Evolutionary conservation across 2,797 vertebrate species (phyloP).

Genomic region (Squalus acanthias): DNA sequence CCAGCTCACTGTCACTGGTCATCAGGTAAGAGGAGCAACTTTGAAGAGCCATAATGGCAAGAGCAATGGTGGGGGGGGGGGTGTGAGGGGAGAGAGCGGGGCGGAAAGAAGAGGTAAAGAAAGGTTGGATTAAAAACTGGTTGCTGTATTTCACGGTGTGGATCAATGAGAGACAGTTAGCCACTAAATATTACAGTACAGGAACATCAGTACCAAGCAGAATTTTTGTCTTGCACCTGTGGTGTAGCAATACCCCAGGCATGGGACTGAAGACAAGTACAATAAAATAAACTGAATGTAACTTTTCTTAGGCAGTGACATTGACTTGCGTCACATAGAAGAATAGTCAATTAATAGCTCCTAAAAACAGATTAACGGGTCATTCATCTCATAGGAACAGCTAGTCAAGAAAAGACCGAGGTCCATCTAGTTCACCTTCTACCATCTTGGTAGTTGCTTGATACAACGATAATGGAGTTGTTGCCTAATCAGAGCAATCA

Average conservation of each 20-base stretch:
- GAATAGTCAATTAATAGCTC: background rate
- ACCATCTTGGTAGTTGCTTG: background rate
- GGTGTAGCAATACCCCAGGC: no score
- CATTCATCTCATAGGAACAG: background rate
- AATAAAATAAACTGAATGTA: background rate
- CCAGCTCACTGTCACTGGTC: background rate
- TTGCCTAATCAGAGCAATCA: background rate
- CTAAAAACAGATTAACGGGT: background rate
- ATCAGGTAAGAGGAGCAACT: background rate
- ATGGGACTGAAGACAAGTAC: background rate
- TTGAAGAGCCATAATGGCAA: background rate
- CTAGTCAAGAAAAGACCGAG: background rate
- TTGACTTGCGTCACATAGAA: background rate
- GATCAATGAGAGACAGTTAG: background rate
- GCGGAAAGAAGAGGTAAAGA: background rate
- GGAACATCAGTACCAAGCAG: background rate
- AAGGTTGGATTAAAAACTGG: background rate
- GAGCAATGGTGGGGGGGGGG: background rate
- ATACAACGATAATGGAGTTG: background rate
- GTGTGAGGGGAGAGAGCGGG: no score
- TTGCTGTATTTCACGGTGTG: background rate
- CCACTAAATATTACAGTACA: background rate
- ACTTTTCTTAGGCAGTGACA: background rate
- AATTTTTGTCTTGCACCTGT: background rate
- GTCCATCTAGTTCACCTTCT: background rate